A percentile compares a stretch with the other conserved stretches of the same genome.
Conservation (phyloP, 2,797 vertebrate species). For the Bryconaethiops microstoma region DNA sequence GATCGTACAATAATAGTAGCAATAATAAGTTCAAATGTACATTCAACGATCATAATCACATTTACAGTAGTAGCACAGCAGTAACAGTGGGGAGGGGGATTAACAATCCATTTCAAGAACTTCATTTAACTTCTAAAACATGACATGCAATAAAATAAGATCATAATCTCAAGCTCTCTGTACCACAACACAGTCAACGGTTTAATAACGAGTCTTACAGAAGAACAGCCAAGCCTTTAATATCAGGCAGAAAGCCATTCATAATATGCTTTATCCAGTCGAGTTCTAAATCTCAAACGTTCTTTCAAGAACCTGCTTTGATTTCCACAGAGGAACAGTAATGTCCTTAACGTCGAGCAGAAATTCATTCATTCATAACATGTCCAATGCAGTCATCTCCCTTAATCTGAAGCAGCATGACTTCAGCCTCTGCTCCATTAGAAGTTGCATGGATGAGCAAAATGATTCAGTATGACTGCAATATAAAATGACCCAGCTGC, state of each 20-base stretch:
- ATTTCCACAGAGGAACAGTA: background rate
- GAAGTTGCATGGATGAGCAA: background rate
- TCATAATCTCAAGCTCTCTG: background rate
- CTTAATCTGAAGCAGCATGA: conserved; percentile 1
- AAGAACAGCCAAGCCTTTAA: background rate
- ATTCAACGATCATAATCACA: conserved; percentile 12
- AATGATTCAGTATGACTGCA: background rate
- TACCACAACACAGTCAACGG: background rate
- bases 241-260: background rate
- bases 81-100: background rate
- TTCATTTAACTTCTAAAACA: background rate
- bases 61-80: conserved; percentile 15
- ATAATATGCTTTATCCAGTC: background rate
- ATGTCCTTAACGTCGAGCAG: background rate
- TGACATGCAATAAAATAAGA: conserved; percentile 8
- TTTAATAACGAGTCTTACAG: background rate
- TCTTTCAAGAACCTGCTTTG: background rate
- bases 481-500: background rate
- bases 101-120: background rate
- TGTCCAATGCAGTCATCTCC: background rate
- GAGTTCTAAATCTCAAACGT: background rate
- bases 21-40: background rate
- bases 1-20: background rate
- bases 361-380: background rate
- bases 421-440: background rate